Evolutionary conservation across 2,113 vertebrate genomes (phyloP), one percentile per base, ranked within the genome.

Genomic region (Ibidorhyncha struthersii): DNA sequence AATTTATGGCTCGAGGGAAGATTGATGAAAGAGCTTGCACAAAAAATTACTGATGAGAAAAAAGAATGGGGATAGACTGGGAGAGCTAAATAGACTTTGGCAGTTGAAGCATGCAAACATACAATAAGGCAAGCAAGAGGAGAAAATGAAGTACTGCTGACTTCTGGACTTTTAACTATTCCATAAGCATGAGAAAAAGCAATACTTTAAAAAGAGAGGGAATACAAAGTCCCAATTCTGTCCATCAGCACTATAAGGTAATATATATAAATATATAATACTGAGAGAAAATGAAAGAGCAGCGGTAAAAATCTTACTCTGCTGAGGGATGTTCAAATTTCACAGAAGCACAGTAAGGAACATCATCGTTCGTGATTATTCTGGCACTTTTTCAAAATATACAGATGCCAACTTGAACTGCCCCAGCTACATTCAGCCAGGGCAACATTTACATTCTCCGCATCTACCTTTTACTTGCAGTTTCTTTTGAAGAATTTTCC

Each of bases 401-500:
- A 45, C 5, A 70, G 47, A 49, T 56, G 11, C 26, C 38, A 72
- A 4, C 21, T 88, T 4, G 1, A 74, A 50, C 47, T 62, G 23
- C 29, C 27, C 49, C 30, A 45, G 34, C 40, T 88, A 6, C 71
- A 29, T 85, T 94, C 58, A 73, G 5, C 67, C 67, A 86, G 19
- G 50, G 41, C 29, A 71, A 45, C 27, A 55, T 86, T 81, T 83
- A 41, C 29, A 62, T 92, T 90, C 71, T 89, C 10, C 45, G 88
- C 45, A 62, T 70, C 82, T 55, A 23, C 41, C 58, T 89, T 90
- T 76, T 55, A 36, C 63, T 77, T 70, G 34, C 23, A 62, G 34
- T 56, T 90, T 86, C 45, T 78, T 87, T 76, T 95, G 82, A 90
- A 93, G 71, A 83, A 70, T 77, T 73, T 74, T 58, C 45, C 38